Conservation (phyloP, 2,888 invertebrate genomes). For the Brachyopa scutellaris region DNA sequence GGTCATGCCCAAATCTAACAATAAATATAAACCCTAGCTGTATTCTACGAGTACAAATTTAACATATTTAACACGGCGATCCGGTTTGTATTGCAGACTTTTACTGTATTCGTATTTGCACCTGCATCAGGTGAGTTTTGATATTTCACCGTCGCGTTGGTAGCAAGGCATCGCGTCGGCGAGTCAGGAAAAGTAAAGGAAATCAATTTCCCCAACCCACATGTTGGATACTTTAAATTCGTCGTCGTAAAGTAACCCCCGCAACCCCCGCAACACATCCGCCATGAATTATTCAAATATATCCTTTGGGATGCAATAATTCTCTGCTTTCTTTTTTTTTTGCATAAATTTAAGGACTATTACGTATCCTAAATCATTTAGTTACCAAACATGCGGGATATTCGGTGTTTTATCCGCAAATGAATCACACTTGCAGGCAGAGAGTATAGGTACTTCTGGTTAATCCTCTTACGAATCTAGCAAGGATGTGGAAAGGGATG, state of each 20-base stretch:
- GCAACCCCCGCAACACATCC: constrained; percentile 21
- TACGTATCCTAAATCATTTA: constrained; percentile 72
- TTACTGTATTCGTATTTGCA: constrained; percentile 29
- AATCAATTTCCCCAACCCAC: constrained; percentile 55
- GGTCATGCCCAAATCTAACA: constrained; percentile 51
- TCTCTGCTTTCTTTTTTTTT: constrained; percentile 39
- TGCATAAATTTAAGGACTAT: constrained; percentile 68
- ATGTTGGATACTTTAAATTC: constrained; percentile 55
- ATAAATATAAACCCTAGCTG: constrained; percentile 61
- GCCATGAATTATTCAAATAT: constrained; percentile 69
- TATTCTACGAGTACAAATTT: constrained; percentile 55
- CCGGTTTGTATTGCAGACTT: constrained; percentile 5
- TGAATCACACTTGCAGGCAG: constrained; percentile 47
- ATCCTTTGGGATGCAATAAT: constrained; percentile 61
- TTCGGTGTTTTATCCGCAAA: constrained; percentile 37
- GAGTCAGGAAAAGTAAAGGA: constrained; percentile 37
- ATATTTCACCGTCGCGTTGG: constrained; percentile 20
- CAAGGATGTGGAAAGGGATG: not conserved
- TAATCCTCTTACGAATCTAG: constrained; percentile 36
- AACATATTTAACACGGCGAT: constrained; percentile 57
- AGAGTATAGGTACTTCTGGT: not conserved
- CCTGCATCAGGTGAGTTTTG: constrained; percentile 61
- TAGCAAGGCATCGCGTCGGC: too few relatives aligned
- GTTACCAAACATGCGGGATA: constrained; percentile 48
- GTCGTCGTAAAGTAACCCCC: constrained; percentile 53